Conservation (phyloP, 2,113 vertebrate species). For the Bubo bubo region DNA sequence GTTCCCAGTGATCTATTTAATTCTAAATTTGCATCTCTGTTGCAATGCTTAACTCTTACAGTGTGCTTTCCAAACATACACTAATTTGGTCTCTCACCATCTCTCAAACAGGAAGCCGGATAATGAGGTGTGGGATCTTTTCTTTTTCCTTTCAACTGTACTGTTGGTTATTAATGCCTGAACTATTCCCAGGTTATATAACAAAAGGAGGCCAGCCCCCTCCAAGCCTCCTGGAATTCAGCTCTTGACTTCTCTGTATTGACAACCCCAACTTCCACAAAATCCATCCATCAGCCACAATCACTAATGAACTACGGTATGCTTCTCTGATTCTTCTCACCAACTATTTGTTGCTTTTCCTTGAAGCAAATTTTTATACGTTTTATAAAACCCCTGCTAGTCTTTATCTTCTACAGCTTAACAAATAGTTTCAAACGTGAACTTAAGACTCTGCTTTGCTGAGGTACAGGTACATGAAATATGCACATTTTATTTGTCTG, state of each 20-base stretch:
- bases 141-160: not conserved
- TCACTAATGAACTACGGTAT: not conserved
- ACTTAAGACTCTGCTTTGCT: not conserved
- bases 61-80: slow-evolving; percentile 32
- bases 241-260: not conserved
- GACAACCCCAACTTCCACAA: not conserved
- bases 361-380: not conserved
- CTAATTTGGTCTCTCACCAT: slow-evolving; percentile 31
- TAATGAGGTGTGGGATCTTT: slow-evolving; percentile 15
- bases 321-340: not conserved
- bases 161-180: not conserved
- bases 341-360: not conserved
- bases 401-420: not conserved
- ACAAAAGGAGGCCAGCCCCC: not conserved
- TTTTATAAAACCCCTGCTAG: not conserved
- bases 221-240: not conserved
- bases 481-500: not conserved
- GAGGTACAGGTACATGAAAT: not conserved
- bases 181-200: not conserved
- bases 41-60: slow-evolving; percentile 9
- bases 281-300: not conserved
- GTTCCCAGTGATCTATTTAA: slow-evolving; percentile 40
- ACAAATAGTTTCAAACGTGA: not conserved
- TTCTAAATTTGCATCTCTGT: slow-evolving; percentile 61
- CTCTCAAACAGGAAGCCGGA: slow-evolving; percentile 14